A percentile compares a stretch with the other conserved stretches of the same genome.
Conservation (phyloP, 2,113 vertebrate species). For the Antechinus flavipes region DNA sequence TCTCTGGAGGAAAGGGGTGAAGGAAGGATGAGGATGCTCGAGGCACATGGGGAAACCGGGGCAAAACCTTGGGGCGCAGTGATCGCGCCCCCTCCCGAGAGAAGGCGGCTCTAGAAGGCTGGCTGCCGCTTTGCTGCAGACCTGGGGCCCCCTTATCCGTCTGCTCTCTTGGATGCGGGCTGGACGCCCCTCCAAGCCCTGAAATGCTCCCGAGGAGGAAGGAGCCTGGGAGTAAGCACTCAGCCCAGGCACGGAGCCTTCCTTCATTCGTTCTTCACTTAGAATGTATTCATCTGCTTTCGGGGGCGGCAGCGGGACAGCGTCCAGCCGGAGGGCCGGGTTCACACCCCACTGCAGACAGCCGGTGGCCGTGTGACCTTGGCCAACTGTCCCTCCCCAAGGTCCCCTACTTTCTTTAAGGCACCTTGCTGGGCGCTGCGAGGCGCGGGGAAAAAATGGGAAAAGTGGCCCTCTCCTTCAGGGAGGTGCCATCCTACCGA, state of each 20-base stretch:
- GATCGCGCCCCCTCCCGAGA: not conserved
- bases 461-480: not conserved
- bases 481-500: not conserved
- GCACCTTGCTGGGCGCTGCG: not conserved
- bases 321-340: too few species aligned
- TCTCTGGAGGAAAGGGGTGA: constrained; percentile 83
- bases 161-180: not conserved
- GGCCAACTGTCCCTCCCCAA: too few species aligned
- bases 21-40: constrained; percentile 25
- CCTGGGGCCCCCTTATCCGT: not conserved
- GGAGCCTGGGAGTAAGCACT: not conserved
- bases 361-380: too few species aligned
- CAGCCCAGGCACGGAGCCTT: not conserved
- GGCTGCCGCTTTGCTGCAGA: not conserved
- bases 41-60: not conserved
- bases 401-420: not conserved
- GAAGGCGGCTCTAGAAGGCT: not conserved
- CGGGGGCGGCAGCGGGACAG: too few species aligned
- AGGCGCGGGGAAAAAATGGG: not conserved
- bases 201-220: not conserved
- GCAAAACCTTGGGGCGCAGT: not conserved
- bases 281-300: not conserved
- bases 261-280: not conserved
- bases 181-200: too few species aligned
- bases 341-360: too few species aligned